A percentile compares a stretch with the other conserved stretches of the same genome.
These are phyloP conservation scores for Smithornis capensis DNA, from an alignment of 2,113 vertebrate species.

Conservation along the genomic window DNA sequence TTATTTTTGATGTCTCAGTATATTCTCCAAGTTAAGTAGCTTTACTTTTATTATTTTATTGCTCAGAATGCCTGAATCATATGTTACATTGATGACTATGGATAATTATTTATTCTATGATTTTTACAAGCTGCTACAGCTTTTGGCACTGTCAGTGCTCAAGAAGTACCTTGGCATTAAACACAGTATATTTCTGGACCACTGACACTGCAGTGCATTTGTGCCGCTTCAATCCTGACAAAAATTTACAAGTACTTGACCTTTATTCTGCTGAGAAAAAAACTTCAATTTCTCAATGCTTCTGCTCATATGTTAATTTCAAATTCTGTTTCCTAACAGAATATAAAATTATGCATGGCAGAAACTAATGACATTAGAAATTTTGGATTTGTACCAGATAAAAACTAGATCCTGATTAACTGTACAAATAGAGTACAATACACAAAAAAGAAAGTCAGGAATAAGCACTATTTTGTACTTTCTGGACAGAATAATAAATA, in stretches of 20 bases:
- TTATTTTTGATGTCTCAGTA: not conserved
- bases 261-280: slow-evolving; percentile 20
- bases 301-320: not conserved
- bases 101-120: not conserved
- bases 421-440: not conserved
- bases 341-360: not conserved
- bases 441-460: not conserved
- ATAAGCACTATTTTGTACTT: not conserved
- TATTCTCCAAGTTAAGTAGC: not conserved
- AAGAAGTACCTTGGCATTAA: not conserved
- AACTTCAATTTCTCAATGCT: not conserved
- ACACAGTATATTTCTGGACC: not conserved
- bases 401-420: not conserved
- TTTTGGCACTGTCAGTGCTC: not conserved
- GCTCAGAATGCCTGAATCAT: not conserved
- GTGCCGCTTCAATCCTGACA: not conserved
- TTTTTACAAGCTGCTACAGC: not conserved
- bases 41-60: not conserved
- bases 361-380: not conserved
- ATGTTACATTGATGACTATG: not conserved
- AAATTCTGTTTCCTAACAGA: slow-evolving; percentile 14
- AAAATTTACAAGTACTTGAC: slow-evolving; percentile 39
- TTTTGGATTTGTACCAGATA: not conserved
- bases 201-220: not conserved
- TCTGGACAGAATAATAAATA: not conserved